Percentiles rank a stretch among this genome's conserved stretches.
phyloP scores from a whole-genome alignment of 2,888 invertebrate species.

The Thereva unica region DNA sequence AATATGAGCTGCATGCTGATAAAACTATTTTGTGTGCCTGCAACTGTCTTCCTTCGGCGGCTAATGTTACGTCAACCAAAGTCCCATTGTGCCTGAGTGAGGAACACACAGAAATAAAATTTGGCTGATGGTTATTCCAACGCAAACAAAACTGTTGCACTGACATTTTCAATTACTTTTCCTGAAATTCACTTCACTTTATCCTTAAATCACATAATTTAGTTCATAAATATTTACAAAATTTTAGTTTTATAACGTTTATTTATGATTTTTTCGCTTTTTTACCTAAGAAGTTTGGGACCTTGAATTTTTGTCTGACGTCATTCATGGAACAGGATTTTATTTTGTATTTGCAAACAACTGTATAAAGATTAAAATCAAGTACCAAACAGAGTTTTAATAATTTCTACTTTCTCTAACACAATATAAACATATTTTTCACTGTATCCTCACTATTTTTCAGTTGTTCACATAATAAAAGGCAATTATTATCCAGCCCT shows the following conservation, averaged over 20 bases:
- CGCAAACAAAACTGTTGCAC: constrained; percentile 79
- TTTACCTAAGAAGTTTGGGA: constrained; percentile 32
- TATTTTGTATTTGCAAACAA: constrained; percentile 33
- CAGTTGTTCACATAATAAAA: constrained; percentile 28
- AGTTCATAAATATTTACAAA: neutral
- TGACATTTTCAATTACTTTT: constrained; percentile 60
- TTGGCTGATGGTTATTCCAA: constrained; percentile 94
- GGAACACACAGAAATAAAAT: constrained; percentile 88
- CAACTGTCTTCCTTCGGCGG: constrained; percentile 86
- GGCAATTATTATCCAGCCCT: constrained; percentile 32
- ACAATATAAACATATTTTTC: constrained; percentile 3
- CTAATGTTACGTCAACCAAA: constrained; percentile 85
- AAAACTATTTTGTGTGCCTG: constrained; percentile 89
- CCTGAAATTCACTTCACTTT: constrained; percentile 20
- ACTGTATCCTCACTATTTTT: neutral
- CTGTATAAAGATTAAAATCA: constrained; percentile 11
- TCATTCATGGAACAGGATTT: constrained; percentile 30
- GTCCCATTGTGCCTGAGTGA: constrained; percentile 80
- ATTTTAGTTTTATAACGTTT: neutral
- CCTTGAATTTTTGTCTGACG: constrained; percentile 34
- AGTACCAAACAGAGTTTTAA: constrained; percentile 1
- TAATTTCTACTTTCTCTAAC: constrained; percentile 11
- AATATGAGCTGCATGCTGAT: constrained; percentile 91
- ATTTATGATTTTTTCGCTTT: constrained; percentile 28
- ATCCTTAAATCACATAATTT: neutral